These are phyloP conservation scores for Agrotis puta DNA, from an alignment of 2,888 invertebrate species.

Conservation along the genomic window DNA sequence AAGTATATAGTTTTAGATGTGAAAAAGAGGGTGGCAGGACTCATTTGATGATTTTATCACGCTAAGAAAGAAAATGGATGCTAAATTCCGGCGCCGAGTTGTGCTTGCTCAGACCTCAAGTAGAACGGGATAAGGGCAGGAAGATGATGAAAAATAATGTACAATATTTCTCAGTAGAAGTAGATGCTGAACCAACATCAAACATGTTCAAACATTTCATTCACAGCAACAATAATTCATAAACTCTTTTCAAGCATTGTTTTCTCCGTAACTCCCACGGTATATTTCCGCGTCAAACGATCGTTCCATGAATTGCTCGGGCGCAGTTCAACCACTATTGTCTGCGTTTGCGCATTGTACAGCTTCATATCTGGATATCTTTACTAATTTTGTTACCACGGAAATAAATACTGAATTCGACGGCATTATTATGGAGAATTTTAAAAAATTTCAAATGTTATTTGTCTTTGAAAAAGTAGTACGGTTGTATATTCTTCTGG, in stretches of 20 bases:
- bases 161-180: too few relatives aligned
- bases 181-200: constrained; percentile 19
- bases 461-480: too few relatives aligned
- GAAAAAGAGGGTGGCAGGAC: too few relatives aligned
- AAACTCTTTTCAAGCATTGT: constrained; percentile 32
- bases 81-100: too few relatives aligned
- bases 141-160: too few relatives aligned
- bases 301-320: constrained; percentile 58
- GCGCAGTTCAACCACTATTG: constrained; percentile 56
- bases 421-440: not conserved
- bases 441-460: too few relatives aligned
- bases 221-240: constrained; percentile 45
- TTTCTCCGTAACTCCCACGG: constrained; percentile 66
- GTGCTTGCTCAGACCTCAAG: too few relatives aligned
- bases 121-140: too few relatives aligned
- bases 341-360: constrained; percentile 44
- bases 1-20: too few relatives aligned
- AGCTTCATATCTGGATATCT: constrained; percentile 20
- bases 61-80: too few relatives aligned
- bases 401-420: not conserved
- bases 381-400: constrained; percentile 32
- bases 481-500: not conserved
- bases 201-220: constrained; percentile 21
- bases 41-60: too few relatives aligned
- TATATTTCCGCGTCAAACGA: constrained; percentile 57